A percentile compares a stretch with the other conserved stretches of the same genome.
Conservation (phyloP, 2,113 vertebrate genomes). For the Dasyurus viverrinus region DNA sequence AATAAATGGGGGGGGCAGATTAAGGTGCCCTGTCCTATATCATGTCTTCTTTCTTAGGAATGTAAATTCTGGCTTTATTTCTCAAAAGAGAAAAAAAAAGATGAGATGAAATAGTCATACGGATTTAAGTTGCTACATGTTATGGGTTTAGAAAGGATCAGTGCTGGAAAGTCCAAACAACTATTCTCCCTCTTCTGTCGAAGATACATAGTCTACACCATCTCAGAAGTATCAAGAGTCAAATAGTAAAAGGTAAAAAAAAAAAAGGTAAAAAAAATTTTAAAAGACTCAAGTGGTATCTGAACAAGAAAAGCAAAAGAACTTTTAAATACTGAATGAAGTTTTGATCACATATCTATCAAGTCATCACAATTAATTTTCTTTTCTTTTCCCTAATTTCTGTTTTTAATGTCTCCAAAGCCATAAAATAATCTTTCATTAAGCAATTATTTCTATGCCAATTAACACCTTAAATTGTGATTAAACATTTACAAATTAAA, state of each 20-base stretch:
- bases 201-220: neutral
- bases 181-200: neutral
- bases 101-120: neutral
- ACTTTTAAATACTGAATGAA: constrained; percentile 6
- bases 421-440: constrained; percentile 31
- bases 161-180: neutral
- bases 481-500: constrained; percentile 63
- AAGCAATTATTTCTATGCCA: constrained; percentile 39
- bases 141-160: neutral
- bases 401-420: constrained; percentile 51
- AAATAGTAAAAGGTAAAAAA: neutral
- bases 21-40: neutral
- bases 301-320: constrained; percentile 16
- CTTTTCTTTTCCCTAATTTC: constrained; percentile 43
- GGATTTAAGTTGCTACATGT: neutral
- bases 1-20: neutral
- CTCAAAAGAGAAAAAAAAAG: neutral
- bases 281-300: neutral
- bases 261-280: constrained; percentile 27
- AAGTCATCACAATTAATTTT: constrained; percentile 31
- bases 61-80: neutral
- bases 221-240: constrained; percentile 21
- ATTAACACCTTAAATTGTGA: constrained; percentile 44
- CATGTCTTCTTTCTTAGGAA: neutral
- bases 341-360: neutral